These are phyloP conservation scores for Drosophila arawakana DNA, from an alignment of 1,140 invertebrate species.

Conservation along the genomic window DNA sequence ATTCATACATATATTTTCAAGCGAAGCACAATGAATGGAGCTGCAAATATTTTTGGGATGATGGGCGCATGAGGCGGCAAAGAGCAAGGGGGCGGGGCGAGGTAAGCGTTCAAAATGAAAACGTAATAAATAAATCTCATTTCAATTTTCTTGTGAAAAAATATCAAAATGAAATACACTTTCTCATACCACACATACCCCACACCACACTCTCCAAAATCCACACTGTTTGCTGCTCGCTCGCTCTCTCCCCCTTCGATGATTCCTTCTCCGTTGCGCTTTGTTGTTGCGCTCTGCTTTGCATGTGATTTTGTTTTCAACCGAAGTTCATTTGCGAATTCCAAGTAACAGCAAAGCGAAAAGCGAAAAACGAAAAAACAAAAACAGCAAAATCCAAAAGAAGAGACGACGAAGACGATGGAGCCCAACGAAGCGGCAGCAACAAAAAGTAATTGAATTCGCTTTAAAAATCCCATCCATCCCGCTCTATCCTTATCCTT, in stretches of 20 bases:
- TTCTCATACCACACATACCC: slow-evolving; percentile 51
- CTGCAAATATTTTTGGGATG: slow-evolving; percentile 45
- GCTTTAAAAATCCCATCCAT: slow-evolving; percentile 72
- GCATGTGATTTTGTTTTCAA: slow-evolving; percentile 83
- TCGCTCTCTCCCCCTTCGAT: background rate
- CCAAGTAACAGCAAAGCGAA: slow-evolving; percentile 74
- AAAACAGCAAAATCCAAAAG: slow-evolving; percentile 17
- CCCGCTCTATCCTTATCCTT: slow-evolving; percentile 25
- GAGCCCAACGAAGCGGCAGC: slow-evolving; percentile 20
- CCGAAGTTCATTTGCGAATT: slow-evolving; percentile 82
- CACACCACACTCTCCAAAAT: background rate
- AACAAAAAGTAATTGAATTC: slow-evolving; percentile 83
- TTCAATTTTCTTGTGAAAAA: slow-evolving; percentile 80
- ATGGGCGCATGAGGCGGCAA: slow-evolving; percentile 1
- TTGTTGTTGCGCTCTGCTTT: slow-evolving; percentile 62
- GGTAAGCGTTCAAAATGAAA: slow-evolving; percentile 43
- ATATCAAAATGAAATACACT: slow-evolving; percentile 81
- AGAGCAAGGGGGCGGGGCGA: background rate
- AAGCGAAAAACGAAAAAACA: slow-evolving; percentile 25
- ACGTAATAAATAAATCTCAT: slow-evolving; percentile 83
- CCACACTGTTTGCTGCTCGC: background rate
- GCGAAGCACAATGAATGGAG: slow-evolving; percentile 58
- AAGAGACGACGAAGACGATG: background rate
- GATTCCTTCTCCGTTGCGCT: slow-evolving; percentile 23
- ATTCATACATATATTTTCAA: slow-evolving; percentile 52